Percentiles rank a stretch among this genome's conserved stretches.
Evolutionary conservation across 2,113 vertebrate genomes (phyloP).

Genomic region (Okapia johnstoni): DNA sequence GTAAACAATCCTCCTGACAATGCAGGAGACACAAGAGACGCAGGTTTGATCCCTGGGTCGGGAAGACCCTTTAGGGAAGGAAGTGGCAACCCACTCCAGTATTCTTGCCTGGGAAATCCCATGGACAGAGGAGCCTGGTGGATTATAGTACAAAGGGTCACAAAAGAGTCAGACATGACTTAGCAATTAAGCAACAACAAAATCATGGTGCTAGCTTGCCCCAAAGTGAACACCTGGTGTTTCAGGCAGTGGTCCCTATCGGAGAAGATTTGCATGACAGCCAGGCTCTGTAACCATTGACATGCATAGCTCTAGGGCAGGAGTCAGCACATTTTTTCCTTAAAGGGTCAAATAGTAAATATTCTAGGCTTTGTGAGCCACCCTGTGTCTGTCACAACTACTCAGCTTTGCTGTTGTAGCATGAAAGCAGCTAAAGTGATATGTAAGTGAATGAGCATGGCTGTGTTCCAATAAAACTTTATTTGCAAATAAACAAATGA

Average conservation of each 20-base stretch:
- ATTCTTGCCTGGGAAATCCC: neutral
- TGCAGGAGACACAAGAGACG: neutral
- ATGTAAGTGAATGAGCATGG: neutral
- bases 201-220: neutral
- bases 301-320: neutral
- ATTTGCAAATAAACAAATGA: slow-evolving; percentile 4
- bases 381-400: neutral
- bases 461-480: neutral
- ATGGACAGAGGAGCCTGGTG: neutral
- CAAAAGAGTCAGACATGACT: neutral
- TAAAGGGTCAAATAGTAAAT: neutral
- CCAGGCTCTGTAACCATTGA: neutral
- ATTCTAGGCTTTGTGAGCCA: neutral
- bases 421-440: neutral
- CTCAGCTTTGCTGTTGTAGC: neutral
- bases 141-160: neutral
- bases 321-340: neutral
- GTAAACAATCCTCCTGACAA: neutral
- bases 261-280: neutral
- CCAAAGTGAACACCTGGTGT: neutral
- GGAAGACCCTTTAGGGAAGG: neutral
- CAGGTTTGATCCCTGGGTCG: neutral
- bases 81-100: neutral
- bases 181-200: neutral
- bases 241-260: neutral